Base-by-base conservation (phyloP, 2,797 vertebrate species). In the Molossus alvarezi region DNA sequence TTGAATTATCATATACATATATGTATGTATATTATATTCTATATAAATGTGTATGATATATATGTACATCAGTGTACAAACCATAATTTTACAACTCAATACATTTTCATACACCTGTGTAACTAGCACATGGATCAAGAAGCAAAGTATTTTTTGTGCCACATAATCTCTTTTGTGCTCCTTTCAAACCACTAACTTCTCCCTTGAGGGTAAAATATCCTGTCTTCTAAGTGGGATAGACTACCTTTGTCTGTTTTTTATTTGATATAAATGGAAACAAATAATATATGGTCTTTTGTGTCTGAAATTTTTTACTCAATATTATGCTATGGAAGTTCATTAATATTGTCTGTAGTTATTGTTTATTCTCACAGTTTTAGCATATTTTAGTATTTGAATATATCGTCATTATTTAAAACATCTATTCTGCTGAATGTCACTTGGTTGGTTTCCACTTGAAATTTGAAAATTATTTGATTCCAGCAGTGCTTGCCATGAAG, bases 321-420 rank as follows among this genome's bases (percentile, higher is more conserved):
- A 64, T 45, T 76, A 64, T 69, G 17, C 29, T 72, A 67, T 77
- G 55, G 21, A 77, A 53, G 2, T 41, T 41, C 20, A 51, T n/a
- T 33, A 87, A 23, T 75, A 27, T 37, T 79, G 25, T 45, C 37
- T 37, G 3, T 48, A 33, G 33, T 29, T 83, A 79, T 57, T 20
- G 20, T 86, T 90, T 87, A n/a, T 90, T 65, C 15, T 94, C 13
- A 83, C 55, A 21, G 12, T 6, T 81, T 62, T 88, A 67, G 27
- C 79, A 51, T 90, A 60, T 87, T 84, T 95, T 8, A 18, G 9
- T 64, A 90, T 75, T 93, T 88, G 29, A 90, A 69, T 84, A 55
- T 37, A 6, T n/a, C 21, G 17, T 58, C 37, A 65, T 94, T 37
- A 33, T 65, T 93, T 72, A 45, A 73, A 51, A 69, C 2, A 8